These are phyloP conservation scores for Pygmarrhopalites habei DNA, from an alignment of 1,140 invertebrate species.

Conservation along the genomic window DNA sequence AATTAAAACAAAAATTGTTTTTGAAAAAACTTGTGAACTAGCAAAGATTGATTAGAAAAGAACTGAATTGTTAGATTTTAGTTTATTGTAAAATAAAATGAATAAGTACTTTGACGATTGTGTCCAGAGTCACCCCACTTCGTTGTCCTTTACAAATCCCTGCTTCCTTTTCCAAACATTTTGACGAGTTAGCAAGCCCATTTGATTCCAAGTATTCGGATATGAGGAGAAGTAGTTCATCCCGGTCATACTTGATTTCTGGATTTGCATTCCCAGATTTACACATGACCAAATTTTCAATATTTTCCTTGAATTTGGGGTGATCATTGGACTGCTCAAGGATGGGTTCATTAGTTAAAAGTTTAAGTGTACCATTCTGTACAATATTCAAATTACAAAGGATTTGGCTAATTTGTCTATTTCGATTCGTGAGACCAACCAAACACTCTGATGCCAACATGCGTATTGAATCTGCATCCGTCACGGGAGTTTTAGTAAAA, in stretches of 20 bases:
- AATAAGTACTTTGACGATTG: conserved; percentile 90
- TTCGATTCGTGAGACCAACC: conserved; percentile 80
- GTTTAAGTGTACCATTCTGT: conserved; percentile 83
- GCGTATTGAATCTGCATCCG: conserved; percentile 89
- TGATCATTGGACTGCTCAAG: conserved; percentile 9
- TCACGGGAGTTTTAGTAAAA: conserved; percentile 87
- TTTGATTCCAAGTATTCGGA: conserved; percentile 74
- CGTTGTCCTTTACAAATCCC: not conserved
- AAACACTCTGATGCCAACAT: conserved; percentile 85
- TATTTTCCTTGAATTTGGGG: conserved; percentile 2
- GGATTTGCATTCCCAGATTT: not conserved
- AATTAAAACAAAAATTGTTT: conserved; percentile 19
- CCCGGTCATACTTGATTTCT: conserved; percentile 60
- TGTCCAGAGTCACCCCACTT: conserved; percentile 56
- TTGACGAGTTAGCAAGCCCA: conserved; percentile 47
- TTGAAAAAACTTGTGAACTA: conserved; percentile 50
- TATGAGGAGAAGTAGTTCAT: conserved; percentile 85
- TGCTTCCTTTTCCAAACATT: conserved; percentile 18
- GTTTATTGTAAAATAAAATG: conserved; percentile 83
- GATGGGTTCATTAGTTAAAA: conserved; percentile 87
- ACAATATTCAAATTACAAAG: conserved; percentile 92
- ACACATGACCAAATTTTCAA: not conserved
- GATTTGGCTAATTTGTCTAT: conserved; percentile 83
- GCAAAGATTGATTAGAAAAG: conserved; percentile 52
- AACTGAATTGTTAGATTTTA: conserved; percentile 78